phyloP scores from a whole-genome alignment of 2,797 vertebrate species.

The Hirundo rustica region DNA sequence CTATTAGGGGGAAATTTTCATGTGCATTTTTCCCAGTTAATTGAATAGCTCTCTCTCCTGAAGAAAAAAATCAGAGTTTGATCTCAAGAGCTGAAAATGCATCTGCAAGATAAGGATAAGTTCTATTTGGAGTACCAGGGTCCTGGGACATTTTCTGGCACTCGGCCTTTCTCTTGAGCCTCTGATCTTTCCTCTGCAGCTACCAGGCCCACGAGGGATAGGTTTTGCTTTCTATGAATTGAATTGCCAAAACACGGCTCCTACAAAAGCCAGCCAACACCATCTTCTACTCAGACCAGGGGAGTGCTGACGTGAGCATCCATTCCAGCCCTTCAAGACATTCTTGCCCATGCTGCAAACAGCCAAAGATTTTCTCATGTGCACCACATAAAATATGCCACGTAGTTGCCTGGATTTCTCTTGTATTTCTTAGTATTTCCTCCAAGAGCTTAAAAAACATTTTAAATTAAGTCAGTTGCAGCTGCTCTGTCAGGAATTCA shows the following conservation, averaged over 20 bases:
- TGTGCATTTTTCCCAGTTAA: fast-evolving
- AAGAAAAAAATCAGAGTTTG: not conserved
- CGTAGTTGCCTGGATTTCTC: not conserved
- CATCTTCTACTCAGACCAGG: not conserved
- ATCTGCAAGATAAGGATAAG: not conserved
- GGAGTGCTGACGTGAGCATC: fast-evolving
- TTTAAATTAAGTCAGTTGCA: conserved; percentile 81
- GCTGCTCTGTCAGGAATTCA: conserved; percentile 80
- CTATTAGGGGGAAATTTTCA: not conserved
- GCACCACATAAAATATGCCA: not conserved
- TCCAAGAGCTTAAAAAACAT: conserved; percentile 49
- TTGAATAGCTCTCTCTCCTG: not conserved
- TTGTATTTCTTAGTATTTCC: conserved; percentile 48
- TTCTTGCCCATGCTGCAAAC: not conserved
- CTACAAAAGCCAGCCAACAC: not conserved
- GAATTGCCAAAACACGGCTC: not conserved
- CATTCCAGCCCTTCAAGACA: not conserved
- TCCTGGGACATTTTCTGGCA: not conserved
- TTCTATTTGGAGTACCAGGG: not conserved
- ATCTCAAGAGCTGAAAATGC: not conserved
- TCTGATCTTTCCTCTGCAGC: not conserved
- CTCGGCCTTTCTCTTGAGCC: not conserved
- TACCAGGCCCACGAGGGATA: not conserved
- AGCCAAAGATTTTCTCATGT: not conserved
- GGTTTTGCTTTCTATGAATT: not conserved